phyloP scores from a whole-genome alignment of 2,797 vertebrate genomes.

The Chaetophractus vellerosus region DNA sequence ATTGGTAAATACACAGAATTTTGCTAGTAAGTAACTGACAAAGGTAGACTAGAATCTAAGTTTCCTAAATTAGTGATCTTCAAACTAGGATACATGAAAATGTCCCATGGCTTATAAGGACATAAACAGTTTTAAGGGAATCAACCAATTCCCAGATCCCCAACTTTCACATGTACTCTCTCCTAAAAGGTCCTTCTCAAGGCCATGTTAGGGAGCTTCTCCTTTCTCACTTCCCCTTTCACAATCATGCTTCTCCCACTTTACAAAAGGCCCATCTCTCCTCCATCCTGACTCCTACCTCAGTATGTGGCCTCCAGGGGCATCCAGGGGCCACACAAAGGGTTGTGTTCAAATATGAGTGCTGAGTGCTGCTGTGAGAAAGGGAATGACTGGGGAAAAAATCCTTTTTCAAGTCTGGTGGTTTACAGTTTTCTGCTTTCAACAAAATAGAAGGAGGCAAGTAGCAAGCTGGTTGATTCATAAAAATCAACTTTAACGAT shows the following conservation, averaged over 20 bases:
- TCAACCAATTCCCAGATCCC: background rate
- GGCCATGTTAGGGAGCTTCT: background rate
- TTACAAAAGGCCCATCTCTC: background rate
- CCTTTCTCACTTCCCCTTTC: background rate
- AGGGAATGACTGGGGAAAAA: background rate
- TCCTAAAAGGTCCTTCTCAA: background rate
- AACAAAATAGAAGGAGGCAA: background rate
- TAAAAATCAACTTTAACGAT: background rate
- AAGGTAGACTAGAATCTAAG: background rate
- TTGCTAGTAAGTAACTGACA: background rate
- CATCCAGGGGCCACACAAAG: no score
- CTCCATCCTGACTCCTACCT: background rate
- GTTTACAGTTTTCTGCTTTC: background rate
- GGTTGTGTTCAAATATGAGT: background rate
- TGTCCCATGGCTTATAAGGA: background rate
- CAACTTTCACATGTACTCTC: background rate
- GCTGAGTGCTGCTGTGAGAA: background rate
- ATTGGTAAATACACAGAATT: no score
- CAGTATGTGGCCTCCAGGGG: no score
- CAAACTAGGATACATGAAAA: background rate
- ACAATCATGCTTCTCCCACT: background rate
- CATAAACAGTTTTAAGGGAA: background rate
- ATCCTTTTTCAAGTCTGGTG: background rate
- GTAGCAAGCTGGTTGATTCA: background rate
- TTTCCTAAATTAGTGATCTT: background rate